Conservation (phyloP, 2,113 vertebrate species). For the Lethenteron reissneri region DNA sequence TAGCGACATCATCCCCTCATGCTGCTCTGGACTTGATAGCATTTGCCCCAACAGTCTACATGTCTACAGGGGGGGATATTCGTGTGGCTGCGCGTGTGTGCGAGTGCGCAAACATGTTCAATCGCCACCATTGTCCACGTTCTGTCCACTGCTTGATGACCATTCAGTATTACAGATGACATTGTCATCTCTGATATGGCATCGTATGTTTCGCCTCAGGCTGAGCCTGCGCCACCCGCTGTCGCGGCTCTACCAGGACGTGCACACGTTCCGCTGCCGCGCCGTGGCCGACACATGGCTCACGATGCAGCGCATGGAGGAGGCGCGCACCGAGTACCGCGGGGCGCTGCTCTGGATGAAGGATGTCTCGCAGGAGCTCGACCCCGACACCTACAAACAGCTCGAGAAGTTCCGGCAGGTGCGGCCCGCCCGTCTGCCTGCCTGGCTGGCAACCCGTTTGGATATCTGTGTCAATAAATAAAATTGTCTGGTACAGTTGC, state of each 20-base stretch:
- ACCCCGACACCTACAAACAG: slow-evolving; percentile 81
- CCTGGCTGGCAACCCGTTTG: background rate
- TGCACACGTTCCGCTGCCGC: slow-evolving; percentile 77
- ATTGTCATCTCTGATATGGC: no score
- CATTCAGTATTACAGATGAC: no score
- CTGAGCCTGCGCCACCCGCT: slow-evolving; percentile 53
- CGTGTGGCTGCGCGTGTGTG: no score
- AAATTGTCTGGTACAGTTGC: no score
- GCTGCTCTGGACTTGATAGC: no score
- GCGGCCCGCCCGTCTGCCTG: slow-evolving; percentile 10
- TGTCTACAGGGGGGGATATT: no score
- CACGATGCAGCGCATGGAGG: slow-evolving; percentile 87
- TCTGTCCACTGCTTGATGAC: no score
- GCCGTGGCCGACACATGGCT: slow-evolving; percentile 93
- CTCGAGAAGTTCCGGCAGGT: slow-evolving; percentile 99
- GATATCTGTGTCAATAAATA: background rate
- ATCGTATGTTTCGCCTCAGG: slow-evolving; percentile 19
- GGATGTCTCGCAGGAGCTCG: slow-evolving; percentile 86
- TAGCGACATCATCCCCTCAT: no score
- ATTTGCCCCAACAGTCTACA: no score
- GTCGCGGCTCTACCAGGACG: slow-evolving; percentile 74
- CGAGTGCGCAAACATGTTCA: no score
- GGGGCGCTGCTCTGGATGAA: slow-evolving; percentile 95
- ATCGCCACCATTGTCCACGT: no score
- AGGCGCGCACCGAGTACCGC: slow-evolving; percentile 68